Evolutionary conservation across 2,888 invertebrate species (phyloP), one percentile per base, ranked within the genome.

Genomic region (Volucella inflata): DNA sequence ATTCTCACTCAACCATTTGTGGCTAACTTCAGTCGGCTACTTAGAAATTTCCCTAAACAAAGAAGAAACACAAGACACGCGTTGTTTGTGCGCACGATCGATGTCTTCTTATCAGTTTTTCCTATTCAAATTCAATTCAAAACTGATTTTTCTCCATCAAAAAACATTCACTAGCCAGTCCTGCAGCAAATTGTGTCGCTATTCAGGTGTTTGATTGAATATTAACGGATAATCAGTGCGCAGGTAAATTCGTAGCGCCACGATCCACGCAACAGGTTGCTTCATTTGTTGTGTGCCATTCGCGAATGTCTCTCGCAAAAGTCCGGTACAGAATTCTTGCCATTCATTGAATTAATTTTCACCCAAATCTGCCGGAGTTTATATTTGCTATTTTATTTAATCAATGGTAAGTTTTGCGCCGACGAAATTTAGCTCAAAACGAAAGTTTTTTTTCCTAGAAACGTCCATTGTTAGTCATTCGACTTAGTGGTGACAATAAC

Each of bases 21-120:
- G 10, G 9, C 78, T 62, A 83, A 83, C 88, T 87, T 87, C 87
- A 75, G 50, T 48, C 59, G 65, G 80, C 68, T 77, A 76, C 70
- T 75, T 75, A 77, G 60, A 87, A 88, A 88, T 87, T 87, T 88
- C 87, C 88, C 88, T 87, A 88, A 88, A 88, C 88, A 88, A 88
- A 87, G 88, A 87, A 87, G 87, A 87, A 87, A 78, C 30, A 30
- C 76, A 79, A 81, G 79, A 85, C 75, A 71, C 76, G 82, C 74
- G 85, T 87, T 88, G 87, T 87, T 87, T 87, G 83, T 68, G 83
- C 75, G 64, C 83, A 79, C 70, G 70, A 74, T 78, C 68, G 36
- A 14, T 75, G 14, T 55, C 57, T 70, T 74, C 60, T 84, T 84
- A 84, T 79, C 84, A 79, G 65, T 75, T 59, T 71, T 79, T 84